Percentiles rank a stretch among this genome's conserved stretches.
These are phyloP conservation scores for Amiota communis DNA, from an alignment of 2,888 invertebrate species.

Conservation along the genomic window DNA sequence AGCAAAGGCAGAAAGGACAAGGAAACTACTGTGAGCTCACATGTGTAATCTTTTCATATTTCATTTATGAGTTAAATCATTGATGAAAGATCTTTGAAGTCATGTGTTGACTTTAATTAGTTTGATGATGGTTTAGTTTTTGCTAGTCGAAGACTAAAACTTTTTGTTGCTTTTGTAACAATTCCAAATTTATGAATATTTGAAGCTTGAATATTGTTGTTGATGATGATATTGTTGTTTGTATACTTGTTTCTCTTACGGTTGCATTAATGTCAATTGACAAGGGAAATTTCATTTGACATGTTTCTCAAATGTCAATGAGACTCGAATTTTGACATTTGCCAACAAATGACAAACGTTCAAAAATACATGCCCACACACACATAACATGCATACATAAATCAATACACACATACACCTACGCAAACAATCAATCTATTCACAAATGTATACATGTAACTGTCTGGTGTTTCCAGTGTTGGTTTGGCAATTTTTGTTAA, in stretches of 20 bases:
- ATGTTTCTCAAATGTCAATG: constrained; percentile 38
- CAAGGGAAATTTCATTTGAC: constrained; percentile 60
- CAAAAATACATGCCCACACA: constrained; percentile 1
- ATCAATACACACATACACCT: constrained; percentile 33
- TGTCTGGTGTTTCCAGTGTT: not conserved
- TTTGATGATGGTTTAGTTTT: not conserved
- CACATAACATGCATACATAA: constrained; percentile 4
- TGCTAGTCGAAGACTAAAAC: not conserved
- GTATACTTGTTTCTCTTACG: constrained; percentile 46
- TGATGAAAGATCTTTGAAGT: not conserved
- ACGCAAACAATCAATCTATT: constrained; percentile 16
- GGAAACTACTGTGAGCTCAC: too few relatives aligned
- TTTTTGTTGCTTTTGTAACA: constrained; percentile 45
- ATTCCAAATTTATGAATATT: constrained; percentile 52
- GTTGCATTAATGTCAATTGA: constrained; percentile 55
- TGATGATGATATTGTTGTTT: constrained; percentile 29
- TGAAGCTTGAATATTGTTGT: constrained; percentile 53
- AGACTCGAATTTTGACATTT: constrained; percentile 44
- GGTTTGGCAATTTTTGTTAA: too few relatives aligned
- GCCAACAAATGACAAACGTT: constrained; percentile 54
- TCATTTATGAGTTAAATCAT: too few relatives aligned
- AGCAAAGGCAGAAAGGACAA: not conserved
- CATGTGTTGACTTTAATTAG: not conserved
- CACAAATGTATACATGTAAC: not conserved
- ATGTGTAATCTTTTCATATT: too few relatives aligned